These are phyloP conservation scores for Operophtera brumata DNA, from an alignment of 2,888 invertebrate genomes.

Conservation along the genomic window DNA sequence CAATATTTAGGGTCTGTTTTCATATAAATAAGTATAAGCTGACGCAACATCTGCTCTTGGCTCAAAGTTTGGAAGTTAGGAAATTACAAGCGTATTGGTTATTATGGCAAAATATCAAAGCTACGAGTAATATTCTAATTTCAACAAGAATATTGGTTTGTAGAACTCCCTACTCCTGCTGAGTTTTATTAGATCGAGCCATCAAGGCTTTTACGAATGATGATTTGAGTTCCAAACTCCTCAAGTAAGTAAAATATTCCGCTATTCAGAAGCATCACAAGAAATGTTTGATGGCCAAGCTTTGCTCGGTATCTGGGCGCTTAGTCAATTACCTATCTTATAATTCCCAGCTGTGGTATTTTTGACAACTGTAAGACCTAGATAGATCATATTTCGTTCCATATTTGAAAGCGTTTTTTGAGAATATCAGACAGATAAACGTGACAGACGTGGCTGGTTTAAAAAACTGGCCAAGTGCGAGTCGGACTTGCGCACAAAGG, in stretches of 20 bases:
- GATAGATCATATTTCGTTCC: no score
- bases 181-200: not conserved
- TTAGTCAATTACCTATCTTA: no score
- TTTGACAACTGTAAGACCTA: no score
- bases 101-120: constrained; percentile 21
- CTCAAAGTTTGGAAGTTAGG: constrained; percentile 20
- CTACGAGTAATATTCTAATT: constrained; percentile 18
- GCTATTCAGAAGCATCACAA: not conserved
- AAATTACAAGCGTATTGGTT: constrained; percentile 29
- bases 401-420: no score
- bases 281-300: no score
- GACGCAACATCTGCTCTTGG: constrained; percentile 33
- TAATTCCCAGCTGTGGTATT: no score
- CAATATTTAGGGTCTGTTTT: constrained; percentile 9
- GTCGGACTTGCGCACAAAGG: no score
- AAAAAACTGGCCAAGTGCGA: no score
- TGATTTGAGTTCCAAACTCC: not conserved
- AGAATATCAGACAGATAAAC: no score
- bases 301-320: no score
- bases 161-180: not conserved
- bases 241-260: not conserved
- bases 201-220: not conserved
- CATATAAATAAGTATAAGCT: constrained; percentile 22
- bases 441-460: no score
- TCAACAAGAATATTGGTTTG: constrained; percentile 8